Evolutionary conservation across 2,797 vertebrate species (phyloP), one percentile per base, ranked within the genome.

Genomic region (Rhabdophis nuchalis): DNA sequence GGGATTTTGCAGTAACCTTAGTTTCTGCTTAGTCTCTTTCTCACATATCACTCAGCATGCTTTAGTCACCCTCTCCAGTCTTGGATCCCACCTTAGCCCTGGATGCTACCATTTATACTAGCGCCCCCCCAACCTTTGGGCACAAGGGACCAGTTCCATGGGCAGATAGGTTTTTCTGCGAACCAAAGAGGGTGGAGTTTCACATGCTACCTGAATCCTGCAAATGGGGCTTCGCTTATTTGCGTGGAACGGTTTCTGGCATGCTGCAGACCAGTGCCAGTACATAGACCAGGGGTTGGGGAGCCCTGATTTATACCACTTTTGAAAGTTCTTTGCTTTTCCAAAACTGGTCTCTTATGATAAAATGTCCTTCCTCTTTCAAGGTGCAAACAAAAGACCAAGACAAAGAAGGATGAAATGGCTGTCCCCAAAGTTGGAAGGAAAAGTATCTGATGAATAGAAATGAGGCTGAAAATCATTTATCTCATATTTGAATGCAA

Each of bases 391-490:
- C 13, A 41, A 36, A 77, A 23, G 8, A 41, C 18, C 68, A 20
- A 41, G 18, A 18, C 68, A 41, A 77, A 82, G 3, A 82, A 82
- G 36, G 72, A 82, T 4, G 4, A 46, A 46, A 82, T 41, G 20
- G 9, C 20, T 46, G 36, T 82, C 9, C 72, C 36, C 72, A 82
- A 25, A 82, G 20, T 82, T 82, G 36, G 36, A 46, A 82, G 36
- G 72, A 11, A 82, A 82, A 46, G 10, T 82, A 25, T 41, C 9
- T 23, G 18, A 41, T 82, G 72, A 82, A 82, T 82, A 82, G 72
- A 82, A 82, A 46, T 82, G 72, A 82, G 36, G 90, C 91, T 89
- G 89, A 92, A 89, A 82, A 82, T 36, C 72, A 82, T 82, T 46
- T 82, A 82, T 46, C 72, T 82, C 36, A 25, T 82, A 82, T 82